Percentiles rank a stretch among this genome's conserved stretches.
These are phyloP conservation scores for Drusus annulatus DNA, from an alignment of 1,140 invertebrate species.

Conservation along the genomic window DNA sequence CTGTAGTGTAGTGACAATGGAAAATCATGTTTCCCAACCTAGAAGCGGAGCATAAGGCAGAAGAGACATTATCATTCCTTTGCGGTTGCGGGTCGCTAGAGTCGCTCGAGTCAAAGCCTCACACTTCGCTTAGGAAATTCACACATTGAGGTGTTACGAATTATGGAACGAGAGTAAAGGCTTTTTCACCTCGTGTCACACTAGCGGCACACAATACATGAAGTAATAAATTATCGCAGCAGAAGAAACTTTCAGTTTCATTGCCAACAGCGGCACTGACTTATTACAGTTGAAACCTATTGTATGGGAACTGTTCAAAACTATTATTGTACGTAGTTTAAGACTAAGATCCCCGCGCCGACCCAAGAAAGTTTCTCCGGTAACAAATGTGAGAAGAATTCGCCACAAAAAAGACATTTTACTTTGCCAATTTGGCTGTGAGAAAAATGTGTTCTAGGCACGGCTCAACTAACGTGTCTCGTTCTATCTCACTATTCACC, in stretches of 20 bases:
- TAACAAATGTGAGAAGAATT: slow-evolving; percentile 43
- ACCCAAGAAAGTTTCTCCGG: slow-evolving; percentile 37
- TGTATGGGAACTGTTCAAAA: slow-evolving; percentile 22
- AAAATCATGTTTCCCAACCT: no score
- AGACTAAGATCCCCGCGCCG: slow-evolving; percentile 19
- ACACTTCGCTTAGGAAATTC: background rate
- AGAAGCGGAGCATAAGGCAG: no score
- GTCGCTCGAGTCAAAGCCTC: background rate
- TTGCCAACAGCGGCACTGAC: slow-evolving; percentile 22
- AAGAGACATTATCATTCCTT: no score
- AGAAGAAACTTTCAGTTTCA: slow-evolving; percentile 41
- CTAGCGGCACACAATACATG: slow-evolving; percentile 3
- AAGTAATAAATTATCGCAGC: slow-evolving; percentile 40
- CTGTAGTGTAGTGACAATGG: no score
- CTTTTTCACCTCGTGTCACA: background rate
- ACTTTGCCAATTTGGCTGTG: slow-evolving; percentile 44
- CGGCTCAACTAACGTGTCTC: background rate
- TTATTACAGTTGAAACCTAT: slow-evolving; percentile 17
- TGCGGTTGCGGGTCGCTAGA: no score
- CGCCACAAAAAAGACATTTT: slow-evolving; percentile 35
- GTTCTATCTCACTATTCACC: background rate
- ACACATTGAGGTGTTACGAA: background rate
- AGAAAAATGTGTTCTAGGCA: slow-evolving; percentile 23
- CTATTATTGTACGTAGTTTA: background rate
- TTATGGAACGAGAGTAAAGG: background rate